A percentile compares a stretch with the other conserved stretches of the same genome.
Evolutionary conservation across 2,113 vertebrate species (phyloP).

Genomic region (Anthoscopus minutus): DNA sequence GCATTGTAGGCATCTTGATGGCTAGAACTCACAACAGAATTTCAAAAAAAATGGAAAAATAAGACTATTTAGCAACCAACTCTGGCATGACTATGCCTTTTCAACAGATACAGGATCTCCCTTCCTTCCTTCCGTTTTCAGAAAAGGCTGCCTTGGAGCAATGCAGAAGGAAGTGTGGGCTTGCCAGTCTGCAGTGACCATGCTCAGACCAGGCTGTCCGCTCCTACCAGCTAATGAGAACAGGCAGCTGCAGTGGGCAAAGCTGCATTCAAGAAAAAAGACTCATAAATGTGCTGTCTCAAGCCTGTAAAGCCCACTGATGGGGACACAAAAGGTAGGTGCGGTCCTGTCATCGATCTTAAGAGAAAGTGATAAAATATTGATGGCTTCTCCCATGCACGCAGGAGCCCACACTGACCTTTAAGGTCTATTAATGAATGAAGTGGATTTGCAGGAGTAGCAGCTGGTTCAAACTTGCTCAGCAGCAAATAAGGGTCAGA

Average conservation of each 20-base stretch:
- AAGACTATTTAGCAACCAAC: background rate
- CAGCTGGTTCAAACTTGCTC: background rate
- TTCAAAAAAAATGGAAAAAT: background rate
- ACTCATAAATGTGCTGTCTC: background rate
- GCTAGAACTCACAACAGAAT: background rate
- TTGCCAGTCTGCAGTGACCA: accelerated
- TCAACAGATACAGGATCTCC: background rate
- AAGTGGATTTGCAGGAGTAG: background rate
- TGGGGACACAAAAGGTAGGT: background rate
- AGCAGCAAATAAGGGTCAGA: conserved; percentile 14
- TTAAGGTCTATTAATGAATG: conserved; percentile 19
- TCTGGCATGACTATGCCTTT: background rate
- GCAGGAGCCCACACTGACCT: background rate
- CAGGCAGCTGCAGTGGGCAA: background rate
- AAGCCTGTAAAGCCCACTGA: background rate
- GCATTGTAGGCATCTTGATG: background rate
- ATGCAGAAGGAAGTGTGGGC: background rate
- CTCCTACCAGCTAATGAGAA: background rate
- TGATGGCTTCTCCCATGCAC: background rate
- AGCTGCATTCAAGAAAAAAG: background rate
- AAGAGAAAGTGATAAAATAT: background rate
- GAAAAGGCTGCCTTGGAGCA: background rate
- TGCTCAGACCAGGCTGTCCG: background rate
- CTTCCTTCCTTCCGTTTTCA: background rate
- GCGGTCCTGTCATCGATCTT: accelerated